Conservation (phyloP, 2,888 invertebrate genomes). For the Dendrolimus pini region DNA sequence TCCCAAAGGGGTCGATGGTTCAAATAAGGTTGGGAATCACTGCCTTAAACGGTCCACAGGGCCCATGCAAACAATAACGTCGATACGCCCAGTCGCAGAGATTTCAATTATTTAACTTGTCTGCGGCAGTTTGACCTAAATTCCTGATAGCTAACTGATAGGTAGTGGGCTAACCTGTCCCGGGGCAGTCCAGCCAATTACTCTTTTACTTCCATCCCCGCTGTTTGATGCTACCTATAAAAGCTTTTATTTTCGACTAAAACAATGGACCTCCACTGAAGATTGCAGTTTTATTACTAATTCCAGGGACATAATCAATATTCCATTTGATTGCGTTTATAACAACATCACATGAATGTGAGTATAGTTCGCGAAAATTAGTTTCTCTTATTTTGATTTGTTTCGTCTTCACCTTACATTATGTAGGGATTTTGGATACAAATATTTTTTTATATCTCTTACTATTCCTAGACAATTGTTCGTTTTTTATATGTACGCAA, state of each 20-base stretch:
- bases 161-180: slow-evolving; percentile 18
- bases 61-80: neutral
- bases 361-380: too few species aligned
- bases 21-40: too few species aligned
- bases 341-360: too few species aligned
- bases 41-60: neutral
- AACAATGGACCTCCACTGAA: neutral
- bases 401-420: too few species aligned
- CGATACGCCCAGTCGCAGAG: slow-evolving; percentile 18
- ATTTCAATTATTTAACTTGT: slow-evolving; percentile 44
- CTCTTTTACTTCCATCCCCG: neutral
- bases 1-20: too few species aligned
- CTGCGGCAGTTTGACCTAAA: slow-evolving; percentile 37
- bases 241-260: slow-evolving; percentile 8
- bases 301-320: too few species aligned
- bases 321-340: too few species aligned
- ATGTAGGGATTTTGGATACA: too few species aligned
- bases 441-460: too few species aligned
- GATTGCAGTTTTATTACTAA: neutral
- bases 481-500: too few species aligned
- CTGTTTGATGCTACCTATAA: neutral
- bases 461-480: too few species aligned
- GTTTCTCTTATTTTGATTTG: too few species aligned
- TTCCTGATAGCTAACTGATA: slow-evolving; percentile 23
- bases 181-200: slow-evolving; percentile 1